phyloP scores from a whole-genome alignment of 2,797 vertebrate species.

The Ambastaia sidthimunki region DNA sequence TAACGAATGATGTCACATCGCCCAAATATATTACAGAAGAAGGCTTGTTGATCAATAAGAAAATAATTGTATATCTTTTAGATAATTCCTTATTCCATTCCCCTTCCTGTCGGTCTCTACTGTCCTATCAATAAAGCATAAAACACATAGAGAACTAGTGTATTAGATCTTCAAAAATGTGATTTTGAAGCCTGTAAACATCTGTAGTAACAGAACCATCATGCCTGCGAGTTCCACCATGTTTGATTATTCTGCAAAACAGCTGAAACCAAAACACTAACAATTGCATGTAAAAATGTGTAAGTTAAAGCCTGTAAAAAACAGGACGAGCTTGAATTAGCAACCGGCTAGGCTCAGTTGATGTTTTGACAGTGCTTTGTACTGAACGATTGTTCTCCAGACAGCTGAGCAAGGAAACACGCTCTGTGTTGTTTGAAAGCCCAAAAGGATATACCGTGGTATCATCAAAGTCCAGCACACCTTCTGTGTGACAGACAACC shows the following conservation, averaged over 20 bases:
- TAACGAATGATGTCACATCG: too few species aligned
- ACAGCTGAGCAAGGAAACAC: slow-evolving; percentile 80
- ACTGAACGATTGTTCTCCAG: slow-evolving; percentile 84
- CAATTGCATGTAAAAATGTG: slow-evolving; percentile 83
- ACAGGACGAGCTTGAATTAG: slow-evolving; percentile 74
- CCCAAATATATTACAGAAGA: too few species aligned
- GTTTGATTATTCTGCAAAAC: slow-evolving; percentile 71
- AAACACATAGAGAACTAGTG: not conserved
- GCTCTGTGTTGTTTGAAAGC: slow-evolving; percentile 79
- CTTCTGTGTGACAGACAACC: slow-evolving; percentile 80
- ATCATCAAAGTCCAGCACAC: slow-evolving; percentile 84
- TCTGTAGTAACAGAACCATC: too few species aligned
- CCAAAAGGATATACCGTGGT: slow-evolving; percentile 79
- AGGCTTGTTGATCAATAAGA: too few species aligned
- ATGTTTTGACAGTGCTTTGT: slow-evolving; percentile 85
- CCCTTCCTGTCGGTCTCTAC: too few species aligned
- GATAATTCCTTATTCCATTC: too few species aligned
- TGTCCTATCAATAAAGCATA: not conserved
- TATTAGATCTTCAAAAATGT: not conserved
- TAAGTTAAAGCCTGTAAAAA: slow-evolving; percentile 78
- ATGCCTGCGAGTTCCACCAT: slow-evolving; percentile 64
- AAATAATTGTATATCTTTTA: too few species aligned
- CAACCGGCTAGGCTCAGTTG: slow-evolving; percentile 74
- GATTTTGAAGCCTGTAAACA: too few species aligned
- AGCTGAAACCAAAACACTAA: slow-evolving; percentile 77